Evolutionary conservation across 1,140 invertebrate genomes (phyloP).

Genomic region (Pogonomyrmex californicus): DNA sequence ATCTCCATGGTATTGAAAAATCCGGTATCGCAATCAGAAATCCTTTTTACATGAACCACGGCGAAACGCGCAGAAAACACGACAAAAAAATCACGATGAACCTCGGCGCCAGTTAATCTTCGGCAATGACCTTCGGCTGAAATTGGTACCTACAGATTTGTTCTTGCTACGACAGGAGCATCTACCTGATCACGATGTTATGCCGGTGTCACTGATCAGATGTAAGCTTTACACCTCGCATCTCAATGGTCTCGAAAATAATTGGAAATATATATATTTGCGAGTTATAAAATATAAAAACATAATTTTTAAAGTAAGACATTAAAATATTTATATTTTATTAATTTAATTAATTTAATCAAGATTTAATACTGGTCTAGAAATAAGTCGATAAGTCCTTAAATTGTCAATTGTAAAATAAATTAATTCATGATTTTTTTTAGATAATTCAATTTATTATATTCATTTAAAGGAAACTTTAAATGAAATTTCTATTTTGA

Average conservation of each 20-base stretch:
- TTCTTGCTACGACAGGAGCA: not conserved
- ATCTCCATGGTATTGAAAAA: not conserved
- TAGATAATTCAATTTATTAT: not conserved
- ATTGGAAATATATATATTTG: not conserved
- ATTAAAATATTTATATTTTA: not conserved
- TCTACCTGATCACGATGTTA: not conserved
- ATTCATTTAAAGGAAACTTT: no score
- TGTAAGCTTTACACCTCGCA: not conserved
- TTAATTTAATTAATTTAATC: not conserved
- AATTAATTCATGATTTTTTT: not conserved
- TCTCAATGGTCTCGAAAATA: not conserved
- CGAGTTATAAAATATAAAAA: not conserved
- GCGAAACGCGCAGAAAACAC: not conserved
- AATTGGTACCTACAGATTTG: conserved; percentile 33
- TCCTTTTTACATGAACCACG: conserved; percentile 2
- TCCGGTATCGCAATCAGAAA: not conserved
- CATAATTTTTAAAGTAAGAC: not conserved
- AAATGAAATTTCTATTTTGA: not conserved
- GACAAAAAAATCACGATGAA: conserved; percentile 13
- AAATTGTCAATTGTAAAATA: not conserved
- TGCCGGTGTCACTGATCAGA: not conserved
- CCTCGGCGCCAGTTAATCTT: not conserved
- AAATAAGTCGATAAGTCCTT: not conserved
- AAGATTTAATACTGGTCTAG: not conserved
- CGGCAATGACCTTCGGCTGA: not conserved